Evolutionary conservation across 2,113 vertebrate species (phyloP), one percentile per base, ranked within the genome.

Genomic region (Atherinomorus stipes): DNA sequence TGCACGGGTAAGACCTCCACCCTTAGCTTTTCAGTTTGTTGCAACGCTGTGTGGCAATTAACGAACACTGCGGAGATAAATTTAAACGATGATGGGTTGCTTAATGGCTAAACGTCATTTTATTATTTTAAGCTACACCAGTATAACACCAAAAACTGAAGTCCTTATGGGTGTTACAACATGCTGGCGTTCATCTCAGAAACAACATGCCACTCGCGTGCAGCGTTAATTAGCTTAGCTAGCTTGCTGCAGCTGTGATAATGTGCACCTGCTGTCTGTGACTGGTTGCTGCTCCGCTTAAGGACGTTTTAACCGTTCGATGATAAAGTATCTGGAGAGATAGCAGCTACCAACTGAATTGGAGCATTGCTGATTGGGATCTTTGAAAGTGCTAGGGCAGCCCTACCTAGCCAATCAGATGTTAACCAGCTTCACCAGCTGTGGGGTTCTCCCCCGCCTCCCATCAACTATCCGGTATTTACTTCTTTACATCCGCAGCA

Each of bases 1-100:
- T 16, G 96, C 96, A 21, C 94, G 96, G 95, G 96, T 98, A 94
- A 96, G 96, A 79, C 65, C 38, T 59, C 45, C 52, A 37, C 42
- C 26, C 28, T 11, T n/a, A 53, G 45, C 25, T 79, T 67, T 80
- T 81, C 71, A 49, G 72, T 52, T 21, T 40, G 65, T 74, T 64
- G 76, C 80, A 62, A 44, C 71, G 83, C 73, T 84, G 71, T 81
- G 78, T 85, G 67, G 78, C 85, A 86, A 80, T 78, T 65, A 74
- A 31, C 76, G 78, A 62, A 22, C 80, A 83, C 81, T 88, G 85
- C 85, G 81, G 87, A 80, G 76, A 65, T 61, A 22, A 66, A 64
- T 58, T 40, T 58, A 26, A 56, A 65, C 44, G 42, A 19, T 54
- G 42, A 19, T 54, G 64, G 61, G 69, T 73, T 63, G 83, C 69